Conservation (phyloP, 2,888 invertebrate genomes). For the Polia nebulosa region DNA sequence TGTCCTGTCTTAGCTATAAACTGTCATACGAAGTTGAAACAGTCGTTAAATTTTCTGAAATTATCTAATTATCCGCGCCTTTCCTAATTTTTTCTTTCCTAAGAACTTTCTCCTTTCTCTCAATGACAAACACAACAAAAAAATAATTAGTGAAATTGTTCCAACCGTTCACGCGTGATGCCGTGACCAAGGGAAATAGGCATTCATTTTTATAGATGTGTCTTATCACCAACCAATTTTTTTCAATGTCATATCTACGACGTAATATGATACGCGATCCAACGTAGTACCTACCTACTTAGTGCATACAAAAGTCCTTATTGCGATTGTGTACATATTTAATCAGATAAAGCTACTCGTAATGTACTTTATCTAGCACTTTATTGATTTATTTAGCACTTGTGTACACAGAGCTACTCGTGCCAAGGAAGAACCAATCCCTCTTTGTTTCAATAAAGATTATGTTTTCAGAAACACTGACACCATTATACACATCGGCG, state of each 20-base stretch:
- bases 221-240: slow-evolving; percentile 2
- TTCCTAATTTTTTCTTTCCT: too few relatives aligned
- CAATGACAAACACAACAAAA: too few relatives aligned
- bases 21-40: too few relatives aligned
- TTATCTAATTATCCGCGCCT: too few relatives aligned
- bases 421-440: slow-evolving; percentile 2
- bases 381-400: slow-evolving; percentile 44
- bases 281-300: slow-evolving; percentile 1
- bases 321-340: slow-evolving; percentile 20
- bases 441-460: slow-evolving; percentile 24
- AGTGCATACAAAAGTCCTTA: slow-evolving; percentile 21
- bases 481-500: slow-evolving; percentile 92
- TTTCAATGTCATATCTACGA: slow-evolving; percentile 3
- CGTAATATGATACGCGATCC: slow-evolving; percentile 6
- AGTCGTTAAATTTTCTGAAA: too few relatives aligned
- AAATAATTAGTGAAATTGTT: too few relatives aligned
- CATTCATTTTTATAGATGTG: too few relatives aligned
- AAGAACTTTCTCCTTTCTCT: too few relatives aligned
- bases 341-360: slow-evolving; percentile 46
- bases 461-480: slow-evolving; percentile 92
- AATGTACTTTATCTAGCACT: slow-evolving; percentile 22
- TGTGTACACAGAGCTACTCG: slow-evolving; percentile 3
- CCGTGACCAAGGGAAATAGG: too few relatives aligned
- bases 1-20: too few relatives aligned
- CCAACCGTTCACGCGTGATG: too few relatives aligned